Conservation (phyloP, 2,888 invertebrate species). For the Cetonia aurata region DNA sequence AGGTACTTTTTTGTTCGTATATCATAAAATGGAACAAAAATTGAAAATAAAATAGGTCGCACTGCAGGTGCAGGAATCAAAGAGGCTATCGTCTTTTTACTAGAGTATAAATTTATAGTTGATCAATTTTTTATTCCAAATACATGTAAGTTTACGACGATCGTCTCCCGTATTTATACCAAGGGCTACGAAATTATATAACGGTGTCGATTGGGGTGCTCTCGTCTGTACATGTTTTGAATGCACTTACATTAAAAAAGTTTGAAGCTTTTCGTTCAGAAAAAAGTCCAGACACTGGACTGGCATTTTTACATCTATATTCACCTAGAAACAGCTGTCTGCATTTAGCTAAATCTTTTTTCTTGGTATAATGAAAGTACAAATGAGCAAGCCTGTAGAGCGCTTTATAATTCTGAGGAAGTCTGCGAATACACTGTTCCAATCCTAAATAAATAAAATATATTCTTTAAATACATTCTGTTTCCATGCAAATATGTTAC, state of each 20-base stretch:
- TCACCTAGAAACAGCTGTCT: conserved; percentile 79
- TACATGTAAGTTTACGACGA: no score
- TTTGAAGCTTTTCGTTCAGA: conserved; percentile 86
- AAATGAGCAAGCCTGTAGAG: conserved; percentile 89
- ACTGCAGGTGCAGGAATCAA: no score
- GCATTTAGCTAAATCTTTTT: conserved; percentile 77
- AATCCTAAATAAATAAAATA: conserved; percentile 73
- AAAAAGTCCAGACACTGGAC: conserved; percentile 85
- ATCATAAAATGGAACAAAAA: no score
- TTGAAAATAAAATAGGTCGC: no score
- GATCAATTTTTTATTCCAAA: no score
- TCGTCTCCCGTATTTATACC: no score
- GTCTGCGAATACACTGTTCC: conserved; percentile 86
- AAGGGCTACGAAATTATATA: no score
- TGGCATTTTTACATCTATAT: conserved; percentile 75
- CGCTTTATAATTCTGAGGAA: conserved; percentile 94
- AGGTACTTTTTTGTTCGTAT: no score
- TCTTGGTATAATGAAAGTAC: conserved; percentile 78
- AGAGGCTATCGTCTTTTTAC: no score
- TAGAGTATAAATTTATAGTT: no score
- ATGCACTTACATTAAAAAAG: conserved; percentile 83
- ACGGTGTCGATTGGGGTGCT: no score
- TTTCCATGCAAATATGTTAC: conserved; percentile 48
- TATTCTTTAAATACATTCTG: background rate
- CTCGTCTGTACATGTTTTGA: no score